Base-by-base conservation (phyloP, 2,888 invertebrate species). In the Harmothoe impar region DNA sequence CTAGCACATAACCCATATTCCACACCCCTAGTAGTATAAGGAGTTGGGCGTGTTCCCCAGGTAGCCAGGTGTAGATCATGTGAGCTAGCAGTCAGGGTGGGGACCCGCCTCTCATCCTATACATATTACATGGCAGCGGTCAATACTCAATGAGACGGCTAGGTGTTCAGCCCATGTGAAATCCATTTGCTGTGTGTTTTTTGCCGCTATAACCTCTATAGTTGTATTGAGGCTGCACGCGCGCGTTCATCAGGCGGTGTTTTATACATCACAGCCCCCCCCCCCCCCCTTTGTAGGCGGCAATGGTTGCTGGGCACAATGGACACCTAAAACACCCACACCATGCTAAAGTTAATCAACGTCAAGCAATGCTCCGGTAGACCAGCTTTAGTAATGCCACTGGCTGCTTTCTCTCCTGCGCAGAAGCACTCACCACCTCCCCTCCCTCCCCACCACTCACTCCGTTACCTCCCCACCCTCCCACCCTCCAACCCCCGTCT, bases 21-120 rank as follows among this genome's bases (percentile, higher is more conserved):
- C 29, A 72, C 72, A 29, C 72, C 72, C 29, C 5, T 25, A 72
- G 72, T 72, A 72, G 72, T 72, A 72, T 72, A 72, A 25, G 72
- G 29, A 72, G n/a, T 15, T 72, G 72, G 25, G 72, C 29, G 72
- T 72, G 3, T 29, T 72, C 62, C 20, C 62, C 62, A 7, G 62
- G 62, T n/a, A 62, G 3, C 62, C n/a, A n/a, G 15, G 62, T 62
- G n/a, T 62, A 62, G 62, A 15, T 62, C 62, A 62, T 62, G 3
- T 15, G 3, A 20, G 1, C 62, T n/a, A 62, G 20, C 62, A n/a
- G 62, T 62, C n/a, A 62, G 62, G 12, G 20, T 62, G 62, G 62
- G 62, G n/a, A 62, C 62, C 20, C 23, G 62, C 62, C n/a, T n/a
- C 62, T n/a, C 62, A 62, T 7, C 62, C 43, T 43, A 62, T 72